These are phyloP conservation scores for Sogatella furcifera DNA, from an alignment of 1,140 invertebrate species.

Conservation along the genomic window DNA sequence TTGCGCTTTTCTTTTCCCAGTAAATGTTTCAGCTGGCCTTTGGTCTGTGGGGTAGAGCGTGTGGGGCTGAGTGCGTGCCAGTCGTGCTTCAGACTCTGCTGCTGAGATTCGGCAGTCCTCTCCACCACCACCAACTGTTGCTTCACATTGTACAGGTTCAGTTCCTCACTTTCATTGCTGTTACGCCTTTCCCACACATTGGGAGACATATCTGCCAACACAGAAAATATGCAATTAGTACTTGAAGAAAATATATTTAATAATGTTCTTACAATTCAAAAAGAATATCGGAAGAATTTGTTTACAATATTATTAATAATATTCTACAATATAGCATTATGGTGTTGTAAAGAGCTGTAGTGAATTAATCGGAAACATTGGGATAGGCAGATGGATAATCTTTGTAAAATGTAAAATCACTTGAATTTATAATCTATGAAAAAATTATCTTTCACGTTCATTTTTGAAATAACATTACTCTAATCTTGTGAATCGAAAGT, in stretches of 20 bases:
- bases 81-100: slow-evolving; percentile 32
- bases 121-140: slow-evolving; percentile 44
- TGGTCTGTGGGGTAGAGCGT: slow-evolving; percentile 31
- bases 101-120: slow-evolving; percentile 35
- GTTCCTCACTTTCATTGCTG: slow-evolving; percentile 52
- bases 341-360: no score
- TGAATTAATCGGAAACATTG: no score
- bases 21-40: slow-evolving; percentile 35
- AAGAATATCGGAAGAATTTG: neutral
- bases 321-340: no score
- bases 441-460: no score
- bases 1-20: slow-evolving; percentile 48
- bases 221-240: neutral
- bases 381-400: no score
- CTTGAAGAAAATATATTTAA: neutral
- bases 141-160: slow-evolving; percentile 52
- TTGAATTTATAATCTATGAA: no score
- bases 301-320: no score
- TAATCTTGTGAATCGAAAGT: neutral
- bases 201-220: slow-evolving; percentile 48
- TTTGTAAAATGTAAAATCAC: no score
- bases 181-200: slow-evolving; percentile 49
- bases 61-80: slow-evolving; percentile 26
- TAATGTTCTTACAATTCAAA: neutral
- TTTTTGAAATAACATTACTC: no score